Base-by-base conservation (phyloP, 1,140 invertebrate genomes). In the Ips nitidus region DNA sequence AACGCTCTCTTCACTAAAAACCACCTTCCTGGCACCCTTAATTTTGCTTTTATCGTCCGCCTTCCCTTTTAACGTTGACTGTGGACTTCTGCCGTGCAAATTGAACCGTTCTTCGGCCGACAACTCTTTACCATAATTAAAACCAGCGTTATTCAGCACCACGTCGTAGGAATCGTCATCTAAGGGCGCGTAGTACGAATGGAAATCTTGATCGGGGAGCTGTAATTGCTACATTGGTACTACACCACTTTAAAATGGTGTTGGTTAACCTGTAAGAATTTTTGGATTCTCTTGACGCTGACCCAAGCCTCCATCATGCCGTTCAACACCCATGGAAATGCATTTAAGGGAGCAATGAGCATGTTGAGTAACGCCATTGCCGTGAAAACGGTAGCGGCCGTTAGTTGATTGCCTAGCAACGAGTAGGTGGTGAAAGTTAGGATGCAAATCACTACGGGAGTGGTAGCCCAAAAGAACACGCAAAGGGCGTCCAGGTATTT, bases 401-500 rank as follows among this genome's bases (percentile, higher is more conserved):
- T 90, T 1, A 99, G 83, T 61, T 85, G 78, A 75, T 97, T 89
- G 3, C 94, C 93, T 71, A 95, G 76, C 6, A 94, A 78, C n/a
- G 91, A 88, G 78, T 96, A 98, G 0, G 92, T 92, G 2, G 87
- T 86, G 78, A 99, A 96, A 0, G 96, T 98, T 1, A 97, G 83
- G 62, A 98, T 89, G 1, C 95, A 91, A 71, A 99, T 97, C 1
- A 98, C 77, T 53, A 98, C 92, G 0, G 97, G 97, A n/a, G 97
- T 98, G 4, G 95, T 97, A 1, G 97, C 98, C 98, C 98, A 99
- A 80, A 99, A 94, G 80, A 95, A 98, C 1, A 99, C 98, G 83
- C 97, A 99, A 56, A 98, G 81, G n/a, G 97, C 98, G 84, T 99
- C 98, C 68, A 99, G 81, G 82, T 99, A 99, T 83, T 99, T 99